phyloP scores from a whole-genome alignment of 2,888 invertebrate genomes.

The Blastobasis lacticolella region DNA sequence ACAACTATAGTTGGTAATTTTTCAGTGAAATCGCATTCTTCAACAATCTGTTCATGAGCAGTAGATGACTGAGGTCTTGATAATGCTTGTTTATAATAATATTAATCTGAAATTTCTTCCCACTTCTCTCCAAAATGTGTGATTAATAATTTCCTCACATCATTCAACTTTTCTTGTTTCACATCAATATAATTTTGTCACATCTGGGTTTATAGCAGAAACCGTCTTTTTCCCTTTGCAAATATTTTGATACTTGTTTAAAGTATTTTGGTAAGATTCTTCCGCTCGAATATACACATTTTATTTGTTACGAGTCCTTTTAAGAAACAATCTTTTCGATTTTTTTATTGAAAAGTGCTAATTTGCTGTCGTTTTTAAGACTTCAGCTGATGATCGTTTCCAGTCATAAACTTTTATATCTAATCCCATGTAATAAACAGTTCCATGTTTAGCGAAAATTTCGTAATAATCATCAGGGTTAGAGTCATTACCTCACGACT shows the following conservation, averaged over 20 bases:
- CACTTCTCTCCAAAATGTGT: constrained; percentile 11
- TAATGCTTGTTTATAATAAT: constrained; percentile 11
- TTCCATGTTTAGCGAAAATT: constrained; percentile 13
- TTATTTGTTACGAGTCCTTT: constrained; percentile 10
- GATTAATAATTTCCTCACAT: constrained; percentile 10
- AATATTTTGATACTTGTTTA: constrained; percentile 9
- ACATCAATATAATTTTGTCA: constrained; percentile 8
- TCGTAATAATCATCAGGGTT: too few species aligned
- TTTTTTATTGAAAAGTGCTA: constrained; percentile 12
- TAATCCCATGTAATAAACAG: constrained; percentile 8
- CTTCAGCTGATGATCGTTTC: constrained; percentile 8
- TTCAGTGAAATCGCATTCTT: constrained; percentile 10
- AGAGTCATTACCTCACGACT: too few species aligned
- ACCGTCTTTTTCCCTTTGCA: constrained; percentile 13
- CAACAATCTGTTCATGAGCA: constrained; percentile 8
- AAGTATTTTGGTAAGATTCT: constrained; percentile 9
- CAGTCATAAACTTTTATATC: constrained; percentile 7
- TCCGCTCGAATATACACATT: constrained; percentile 13
- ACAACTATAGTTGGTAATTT: constrained; percentile 10
- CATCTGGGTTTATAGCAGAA: constrained; percentile 8
- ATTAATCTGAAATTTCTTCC: constrained; percentile 7
- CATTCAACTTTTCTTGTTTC: constrained; percentile 10
- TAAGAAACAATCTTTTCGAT: constrained; percentile 13
- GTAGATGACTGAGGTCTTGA: constrained; percentile 10
- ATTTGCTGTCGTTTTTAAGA: constrained; percentile 10